Base-by-base conservation (phyloP, 2,888 invertebrate genomes). In the Drosophila phalerata region DNA sequence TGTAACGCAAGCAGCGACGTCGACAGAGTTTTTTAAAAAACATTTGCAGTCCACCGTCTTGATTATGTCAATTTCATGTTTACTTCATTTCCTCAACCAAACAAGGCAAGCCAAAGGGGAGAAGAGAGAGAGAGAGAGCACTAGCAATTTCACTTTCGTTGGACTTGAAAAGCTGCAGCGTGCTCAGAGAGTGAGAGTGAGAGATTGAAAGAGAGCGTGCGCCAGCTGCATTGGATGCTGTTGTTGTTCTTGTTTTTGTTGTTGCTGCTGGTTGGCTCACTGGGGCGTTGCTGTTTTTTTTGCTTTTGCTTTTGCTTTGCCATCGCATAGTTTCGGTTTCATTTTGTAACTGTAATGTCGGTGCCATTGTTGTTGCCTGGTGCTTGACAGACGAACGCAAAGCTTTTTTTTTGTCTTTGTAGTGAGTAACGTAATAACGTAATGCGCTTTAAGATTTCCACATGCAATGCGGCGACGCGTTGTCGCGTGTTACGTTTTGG, bases 1-100 rank as follows among this genome's bases (percentile, higher is more conserved):
- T 87, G 84, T 85, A 85, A 72, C 66, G 73, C 70, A 69, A 63
- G 70, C 80, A 69, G 81, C 61, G 57, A 66, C 48, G 43, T 70
- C 63, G 72, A 42, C 84, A 69, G 69, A 67, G 81, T 67, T 77
- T 73, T 76, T 69, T n/a, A n/a, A n/a, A 69, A 81, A 81, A 69
- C 82, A 82, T 88, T 84, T 84, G 88, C 89, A 81, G 87, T 62
- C 69, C 70, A 68, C 17, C 30, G 49, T 76, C 73, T 80, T 83
- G 90, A 86, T 87, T 90, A 89, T 88, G 90, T 87, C 87, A 87
- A 88, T 81, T 90, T 69, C 81, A 83, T 88, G 84, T 86, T 89
- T 76, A 75, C 88, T 89, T 88, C 88, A 89, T 78, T 85, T 85
- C 85, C 89, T 89, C 77, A 88, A 88, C 68, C 51, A 55, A 65